Evolutionary conservation across 2,888 invertebrate genomes (phyloP).

Genomic region (Dryocosmus kuriphilus): DNA sequence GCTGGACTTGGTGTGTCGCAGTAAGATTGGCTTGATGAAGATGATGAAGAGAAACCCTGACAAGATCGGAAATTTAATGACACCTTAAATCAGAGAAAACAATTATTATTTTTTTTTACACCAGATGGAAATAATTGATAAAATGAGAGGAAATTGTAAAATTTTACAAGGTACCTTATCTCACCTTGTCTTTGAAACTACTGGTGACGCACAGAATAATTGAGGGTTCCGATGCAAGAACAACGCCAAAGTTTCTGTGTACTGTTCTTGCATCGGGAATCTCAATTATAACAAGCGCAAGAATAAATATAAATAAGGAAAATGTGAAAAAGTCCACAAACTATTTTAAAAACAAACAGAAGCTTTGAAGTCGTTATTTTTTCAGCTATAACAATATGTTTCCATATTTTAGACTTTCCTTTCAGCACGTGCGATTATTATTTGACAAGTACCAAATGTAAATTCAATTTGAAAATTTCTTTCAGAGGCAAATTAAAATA

Average conservation of each 20-base stretch:
- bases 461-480: not conserved
- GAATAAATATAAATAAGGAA: constrained; percentile 30
- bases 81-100: constrained; percentile 37
- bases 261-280: too few species aligned
- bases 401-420: constrained; percentile 15
- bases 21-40: constrained; percentile 68
- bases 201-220: constrained; percentile 9
- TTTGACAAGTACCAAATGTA: not conserved
- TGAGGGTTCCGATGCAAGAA: too few species aligned
- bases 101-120: not conserved
- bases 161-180: not conserved
- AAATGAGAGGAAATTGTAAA: too few species aligned
- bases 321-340: not conserved
- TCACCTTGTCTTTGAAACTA: not conserved
- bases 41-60: constrained; percentile 61
- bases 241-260: too few species aligned
- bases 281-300: not conserved
- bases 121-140: not conserved
- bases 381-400: constrained; percentile 19
- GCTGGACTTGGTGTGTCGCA: constrained; percentile 66
- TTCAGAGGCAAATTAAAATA: not conserved
- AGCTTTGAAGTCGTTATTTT: constrained; percentile 12
- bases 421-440: not conserved
- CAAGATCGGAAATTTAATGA: constrained; percentile 46
- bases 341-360: constrained; percentile 25